Base-by-base conservation (phyloP, 2,888 invertebrate genomes). In the Apotomis betuletana region DNA sequence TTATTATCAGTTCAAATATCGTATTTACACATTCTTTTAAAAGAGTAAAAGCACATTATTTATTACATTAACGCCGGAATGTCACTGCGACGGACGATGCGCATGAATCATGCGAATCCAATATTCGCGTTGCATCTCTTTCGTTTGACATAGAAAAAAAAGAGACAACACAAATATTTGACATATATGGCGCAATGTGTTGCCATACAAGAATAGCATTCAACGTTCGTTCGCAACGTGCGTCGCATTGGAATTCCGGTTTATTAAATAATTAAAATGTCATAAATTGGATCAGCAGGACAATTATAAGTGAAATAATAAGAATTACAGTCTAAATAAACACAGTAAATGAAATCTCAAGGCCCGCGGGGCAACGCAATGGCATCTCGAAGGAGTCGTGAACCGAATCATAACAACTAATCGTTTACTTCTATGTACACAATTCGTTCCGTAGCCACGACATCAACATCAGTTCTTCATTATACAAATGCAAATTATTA, bases 1-100 rank as follows among this genome's bases (percentile, higher is more conserved):
- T 94, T 94, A 93, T 93, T 93, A 93, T 94, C 94, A 94, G 94
- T 94, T 94, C 94, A 93, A 93, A 93, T 93, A 92, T 93, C 92
- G 86, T 94, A 94, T 94, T 92, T 94, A 94, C 94, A 94, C 94
- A 94, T 87, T 90, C 84, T 88, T 92, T 92, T 91, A 88, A 91
- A 91, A 89, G 88, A 92, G 87, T 91, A 92, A 91, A 92, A 92
- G 92, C 92, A 92, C 91, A 90, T 90, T 90, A 87, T 92, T 89
- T 90, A 90, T 68, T 85, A 90, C 87, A 89, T 85, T 85, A 83
- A 12, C 8, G 57, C 46, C 46, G 36, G 13, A 9, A 15, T 46
- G 46, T 36, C 65, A 57, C 6, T 46, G 65, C 27, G 36, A 46
- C 46, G 46, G 46, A 57, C 46, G 5, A 12, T 9, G 36, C 41